Conservation (phyloP, 2,113 vertebrate species). For the Eira barbara region DNA sequence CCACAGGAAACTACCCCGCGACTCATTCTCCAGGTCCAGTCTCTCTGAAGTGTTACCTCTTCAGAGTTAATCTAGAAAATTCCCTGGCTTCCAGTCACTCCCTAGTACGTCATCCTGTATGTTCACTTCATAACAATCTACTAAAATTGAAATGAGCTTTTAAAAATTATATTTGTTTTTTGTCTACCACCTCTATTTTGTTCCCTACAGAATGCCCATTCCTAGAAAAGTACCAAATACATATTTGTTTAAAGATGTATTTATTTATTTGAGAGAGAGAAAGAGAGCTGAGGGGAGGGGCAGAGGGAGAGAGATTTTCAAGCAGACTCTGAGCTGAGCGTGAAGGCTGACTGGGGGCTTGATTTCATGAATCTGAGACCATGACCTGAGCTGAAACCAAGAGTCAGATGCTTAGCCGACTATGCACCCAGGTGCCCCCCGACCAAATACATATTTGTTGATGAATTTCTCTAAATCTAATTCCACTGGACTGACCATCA, state of each 20-base stretch:
- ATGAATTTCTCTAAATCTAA: neutral
- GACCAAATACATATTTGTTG: neutral
- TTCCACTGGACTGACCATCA: neutral
- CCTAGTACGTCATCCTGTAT: accelerated
- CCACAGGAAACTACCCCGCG: accelerated
- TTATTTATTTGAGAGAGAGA: neutral
- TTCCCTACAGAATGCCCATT: neutral
- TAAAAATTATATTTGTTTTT: neutral
- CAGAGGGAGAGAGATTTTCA: neutral
- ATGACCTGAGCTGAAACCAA: neutral
- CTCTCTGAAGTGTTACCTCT: neutral
- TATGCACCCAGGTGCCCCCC: neutral
- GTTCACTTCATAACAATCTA: neutral
- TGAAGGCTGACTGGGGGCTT: neutral
- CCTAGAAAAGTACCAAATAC: neutral
- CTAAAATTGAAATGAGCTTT: neutral
- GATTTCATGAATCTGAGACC: neutral
- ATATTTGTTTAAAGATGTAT: neutral
- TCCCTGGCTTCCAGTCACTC: neutral
- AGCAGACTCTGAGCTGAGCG: neutral
- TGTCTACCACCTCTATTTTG: neutral
- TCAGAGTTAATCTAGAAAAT: neutral
- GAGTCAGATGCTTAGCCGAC: neutral
- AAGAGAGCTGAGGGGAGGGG: neutral
- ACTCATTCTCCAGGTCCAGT: neutral